phyloP scores from a whole-genome alignment of 2,113 vertebrate species.

The Albula glossodonta region DNA sequence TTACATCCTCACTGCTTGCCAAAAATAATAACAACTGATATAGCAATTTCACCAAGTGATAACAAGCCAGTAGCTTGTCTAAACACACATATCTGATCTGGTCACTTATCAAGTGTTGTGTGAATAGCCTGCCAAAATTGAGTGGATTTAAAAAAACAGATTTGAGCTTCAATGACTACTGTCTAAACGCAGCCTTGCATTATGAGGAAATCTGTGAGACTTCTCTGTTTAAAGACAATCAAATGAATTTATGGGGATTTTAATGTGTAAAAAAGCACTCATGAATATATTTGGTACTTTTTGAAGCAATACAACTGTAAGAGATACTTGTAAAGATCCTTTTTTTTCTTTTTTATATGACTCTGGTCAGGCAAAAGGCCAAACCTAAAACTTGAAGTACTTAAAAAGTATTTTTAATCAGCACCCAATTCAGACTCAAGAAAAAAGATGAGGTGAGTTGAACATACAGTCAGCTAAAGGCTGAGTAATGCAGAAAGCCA shows the following conservation, averaged over 20 bases:
- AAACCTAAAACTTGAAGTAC: background rate
- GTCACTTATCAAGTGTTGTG: no score
- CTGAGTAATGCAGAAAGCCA: constrained; percentile 25
- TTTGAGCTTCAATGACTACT: no score
- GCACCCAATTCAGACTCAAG: background rate
- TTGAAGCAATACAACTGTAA: constrained; percentile 40
- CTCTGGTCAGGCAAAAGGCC: background rate
- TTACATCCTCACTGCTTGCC: no score
- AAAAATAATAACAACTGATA: no score
- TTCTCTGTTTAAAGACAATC: constrained; percentile 55
- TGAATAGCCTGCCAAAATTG: no score
- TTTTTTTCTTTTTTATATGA: no score
- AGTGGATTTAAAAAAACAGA: no score
- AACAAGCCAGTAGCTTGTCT: no score
- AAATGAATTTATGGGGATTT: constrained; percentile 37
- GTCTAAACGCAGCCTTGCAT: background rate
- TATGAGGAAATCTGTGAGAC: constrained; percentile 35
- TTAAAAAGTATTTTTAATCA: background rate
- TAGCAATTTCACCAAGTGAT: no score
- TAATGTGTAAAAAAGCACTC: constrained; percentile 27
- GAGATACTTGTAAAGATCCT: no score
- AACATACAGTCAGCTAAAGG: background rate
- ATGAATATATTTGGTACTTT: constrained; percentile 13
- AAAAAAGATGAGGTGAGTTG: background rate
- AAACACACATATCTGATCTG: no score